Evolutionary conservation across 2,888 invertebrate species (phyloP).

Genomic region (Kuschelorhynchus macadamiae): DNA sequence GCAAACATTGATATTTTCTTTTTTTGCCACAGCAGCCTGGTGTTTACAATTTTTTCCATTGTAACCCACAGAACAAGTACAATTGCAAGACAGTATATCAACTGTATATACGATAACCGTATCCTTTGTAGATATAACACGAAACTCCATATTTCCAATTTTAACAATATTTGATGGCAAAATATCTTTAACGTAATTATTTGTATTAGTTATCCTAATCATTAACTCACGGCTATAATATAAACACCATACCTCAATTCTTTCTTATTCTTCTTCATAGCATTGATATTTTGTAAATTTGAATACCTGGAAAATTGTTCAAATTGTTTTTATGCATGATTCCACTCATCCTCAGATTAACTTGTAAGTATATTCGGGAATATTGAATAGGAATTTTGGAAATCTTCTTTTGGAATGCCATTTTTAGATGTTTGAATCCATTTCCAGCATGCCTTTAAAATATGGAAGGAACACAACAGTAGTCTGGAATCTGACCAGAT

Average conservation of each 20-base stretch:
- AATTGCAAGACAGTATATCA: constrained; percentile 37
- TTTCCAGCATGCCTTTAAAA: constrained; percentile 44
- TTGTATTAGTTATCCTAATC: constrained; percentile 16
- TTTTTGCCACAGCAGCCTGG: constrained; percentile 30
- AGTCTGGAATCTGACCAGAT: constrained; percentile 43
- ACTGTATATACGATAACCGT: constrained; percentile 37
- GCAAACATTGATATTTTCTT: background rate
- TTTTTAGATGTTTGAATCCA: constrained; percentile 42
- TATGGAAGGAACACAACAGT: constrained; percentile 19
- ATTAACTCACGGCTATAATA: constrained; percentile 16
- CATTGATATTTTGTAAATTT: constrained; percentile 24
- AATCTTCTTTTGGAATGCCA: constrained; percentile 33
- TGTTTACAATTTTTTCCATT: constrained; percentile 33
- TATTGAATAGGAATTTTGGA: constrained; percentile 17
- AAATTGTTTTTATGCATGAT: constrained; percentile 12
- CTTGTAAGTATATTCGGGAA: constrained; percentile 20
- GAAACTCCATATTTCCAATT: constrained; percentile 29
- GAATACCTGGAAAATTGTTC: constrained; percentile 14
- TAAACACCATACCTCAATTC: constrained; percentile 16
- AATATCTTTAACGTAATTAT: constrained; percentile 26
- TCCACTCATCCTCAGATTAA: constrained; percentile 10
- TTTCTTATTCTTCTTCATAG: too few relatives aligned
- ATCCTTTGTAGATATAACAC: constrained; percentile 34
- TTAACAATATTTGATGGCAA: constrained; percentile 30
- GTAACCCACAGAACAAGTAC: constrained; percentile 33